A percentile compares a stretch with the other conserved stretches of the same genome.
Conservation (phyloP, 2,888 invertebrate species). For the Epistrophella euchroma region DNA sequence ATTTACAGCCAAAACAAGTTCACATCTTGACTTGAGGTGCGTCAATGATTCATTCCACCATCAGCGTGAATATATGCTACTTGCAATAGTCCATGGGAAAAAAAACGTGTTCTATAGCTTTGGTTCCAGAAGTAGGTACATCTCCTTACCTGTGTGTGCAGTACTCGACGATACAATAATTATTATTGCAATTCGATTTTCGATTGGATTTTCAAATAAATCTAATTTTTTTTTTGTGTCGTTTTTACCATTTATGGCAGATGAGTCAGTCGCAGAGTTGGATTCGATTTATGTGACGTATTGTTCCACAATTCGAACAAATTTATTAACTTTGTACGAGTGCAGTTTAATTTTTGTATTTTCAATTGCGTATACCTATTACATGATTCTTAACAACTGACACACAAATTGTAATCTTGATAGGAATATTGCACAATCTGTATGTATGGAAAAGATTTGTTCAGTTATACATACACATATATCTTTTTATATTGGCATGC, state of each 20-base stretch:
- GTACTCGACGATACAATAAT: conserved; percentile 49
- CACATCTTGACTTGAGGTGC: conserved; percentile 51
- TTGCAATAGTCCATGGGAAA: not conserved
- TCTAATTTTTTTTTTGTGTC: conserved; percentile 5
- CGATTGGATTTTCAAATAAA: conserved; percentile 60
- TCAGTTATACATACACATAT: too few relatives aligned
- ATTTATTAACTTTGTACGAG: conserved; percentile 62
- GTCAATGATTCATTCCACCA: conserved; percentile 56
- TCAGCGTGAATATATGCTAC: conserved; percentile 23
- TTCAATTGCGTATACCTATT: not conserved
- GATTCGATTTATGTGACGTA: conserved; percentile 65
- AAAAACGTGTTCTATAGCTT: conserved; percentile 3
- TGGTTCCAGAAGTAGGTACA: conserved; percentile 2
- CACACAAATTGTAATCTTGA: not conserved
- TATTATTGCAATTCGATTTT: conserved; percentile 50
- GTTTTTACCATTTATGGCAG: conserved; percentile 57
- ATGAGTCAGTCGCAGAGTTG: conserved; percentile 57
- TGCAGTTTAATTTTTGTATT: not conserved
- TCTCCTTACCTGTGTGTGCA: not conserved
- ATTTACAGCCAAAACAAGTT: not conserved
- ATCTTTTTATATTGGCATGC: not conserved
- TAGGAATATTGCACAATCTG: conserved; percentile 3
- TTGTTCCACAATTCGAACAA: conserved; percentile 45
- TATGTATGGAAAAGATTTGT: not conserved
- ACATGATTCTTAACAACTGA: conserved; percentile 10